Base-by-base conservation (phyloP, 2,113 vertebrate species). In the Albula glossodonta region DNA sequence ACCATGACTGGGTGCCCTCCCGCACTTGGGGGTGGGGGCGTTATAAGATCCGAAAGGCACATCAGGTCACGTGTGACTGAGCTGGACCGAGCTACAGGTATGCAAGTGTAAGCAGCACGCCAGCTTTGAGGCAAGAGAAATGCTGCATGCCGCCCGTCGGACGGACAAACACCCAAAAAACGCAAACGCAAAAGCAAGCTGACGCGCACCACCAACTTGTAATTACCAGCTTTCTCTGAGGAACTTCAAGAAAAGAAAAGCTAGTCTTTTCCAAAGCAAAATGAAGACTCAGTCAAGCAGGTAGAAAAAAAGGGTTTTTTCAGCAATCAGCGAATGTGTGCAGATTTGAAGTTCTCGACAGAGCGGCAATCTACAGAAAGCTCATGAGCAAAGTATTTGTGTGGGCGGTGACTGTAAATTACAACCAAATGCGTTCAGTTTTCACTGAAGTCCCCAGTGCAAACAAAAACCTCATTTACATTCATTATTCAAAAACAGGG, bases 391-490 rank as follows among this genome's bases (percentile, higher is more conserved):
- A 85, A 78, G 53, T 60, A 53, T 81, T 80, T 81, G 78, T 51
- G 80, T 57, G 78, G 56, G 56, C 78, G 56, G 8, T 53, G 77
- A 49, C 78, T 56, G 41, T 49, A 78, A 77, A 85, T 79, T 52
- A 49, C 84, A 8, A 60, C 77, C 84, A 78, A 60, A 8, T 13
- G 48, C 84, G 60, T 56, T 63, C 78, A 56, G 51, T 48, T 60
- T 85, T 80, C 53, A 15, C 78, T 19, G 31, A 85, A 53, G 52
- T 80, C 57, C 84, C 53, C 41, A 1, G 51, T 13, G 17, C 83
- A 85, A 63, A 80, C 84, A 85, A 85, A 85, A 85, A 56, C 51
- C 80, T 66, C 78, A 85, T 81, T 81, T 66, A 56, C 80, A 56
- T 85, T 66, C 49, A 51, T 51, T 66, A 66, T 66, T 81, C 49